Evolutionary conservation across 2,797 vertebrate species (phyloP).

Genomic region (Hydrophis major): DNA sequence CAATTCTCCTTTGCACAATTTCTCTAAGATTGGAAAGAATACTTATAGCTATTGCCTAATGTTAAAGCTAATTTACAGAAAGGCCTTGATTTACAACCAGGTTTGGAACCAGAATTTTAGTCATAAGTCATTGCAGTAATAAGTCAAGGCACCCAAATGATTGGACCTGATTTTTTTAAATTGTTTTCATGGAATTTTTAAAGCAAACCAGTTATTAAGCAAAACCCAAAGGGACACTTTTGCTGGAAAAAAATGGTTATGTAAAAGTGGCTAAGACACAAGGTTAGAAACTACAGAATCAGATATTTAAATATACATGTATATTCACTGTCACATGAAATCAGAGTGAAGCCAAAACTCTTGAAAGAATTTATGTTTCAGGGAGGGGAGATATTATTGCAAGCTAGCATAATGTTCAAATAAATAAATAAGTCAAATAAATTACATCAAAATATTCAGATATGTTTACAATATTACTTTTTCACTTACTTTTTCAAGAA

Average conservation of each 20-base stretch:
- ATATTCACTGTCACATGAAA: background rate
- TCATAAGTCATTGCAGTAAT: background rate
- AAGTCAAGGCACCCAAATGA: background rate
- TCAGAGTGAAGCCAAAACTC: background rate
- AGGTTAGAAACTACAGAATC: background rate
- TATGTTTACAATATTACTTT: slow-evolving; percentile 8
- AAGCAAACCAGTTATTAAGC: background rate
- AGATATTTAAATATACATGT: background rate
- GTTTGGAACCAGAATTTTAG: background rate
- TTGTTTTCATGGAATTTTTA: background rate
- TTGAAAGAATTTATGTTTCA: background rate
- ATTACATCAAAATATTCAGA: background rate
- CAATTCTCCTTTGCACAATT: background rate
- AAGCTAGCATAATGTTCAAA: background rate
- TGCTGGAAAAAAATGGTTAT: background rate
- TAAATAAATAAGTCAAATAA: background rate
- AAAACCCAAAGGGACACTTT: background rate
- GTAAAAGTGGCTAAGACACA: background rate
- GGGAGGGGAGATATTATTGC: background rate
- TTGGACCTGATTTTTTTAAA: background rate
- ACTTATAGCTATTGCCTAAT: background rate
- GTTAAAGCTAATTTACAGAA: background rate
- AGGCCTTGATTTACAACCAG: background rate
- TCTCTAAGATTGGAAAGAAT: background rate
- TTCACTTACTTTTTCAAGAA: slow-evolving; percentile 81